These are phyloP conservation scores for Acromyrmex heyeri DNA, from an alignment of 1,140 invertebrate genomes.

Conservation along the genomic window DNA sequence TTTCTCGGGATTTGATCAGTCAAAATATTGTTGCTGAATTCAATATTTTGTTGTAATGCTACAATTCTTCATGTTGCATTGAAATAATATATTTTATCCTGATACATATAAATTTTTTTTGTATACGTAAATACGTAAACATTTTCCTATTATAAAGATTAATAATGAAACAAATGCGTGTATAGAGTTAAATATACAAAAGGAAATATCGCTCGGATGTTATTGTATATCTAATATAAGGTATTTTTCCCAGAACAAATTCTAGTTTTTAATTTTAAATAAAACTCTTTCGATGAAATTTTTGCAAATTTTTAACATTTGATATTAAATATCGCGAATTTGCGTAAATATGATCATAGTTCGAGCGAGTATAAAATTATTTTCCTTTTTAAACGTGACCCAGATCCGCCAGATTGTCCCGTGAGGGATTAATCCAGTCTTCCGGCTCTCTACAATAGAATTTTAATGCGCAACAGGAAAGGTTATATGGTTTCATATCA, in stretches of 20 bases:
- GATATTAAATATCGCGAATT: slow-evolving; percentile 23
- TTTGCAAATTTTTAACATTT: slow-evolving; percentile 5
- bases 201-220: neutral
- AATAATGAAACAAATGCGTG: neutral
- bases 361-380: neutral
- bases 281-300: neutral
- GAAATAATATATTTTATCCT: neutral
- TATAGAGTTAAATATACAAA: neutral
- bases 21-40: neutral
- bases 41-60: neutral
- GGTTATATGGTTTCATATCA: slow-evolving; percentile 34
- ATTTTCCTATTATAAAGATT: neutral
- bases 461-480: slow-evolving; percentile 33
- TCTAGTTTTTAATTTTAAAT: neutral
- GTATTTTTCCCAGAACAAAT: neutral
- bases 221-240: no score
- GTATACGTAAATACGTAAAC: neutral
- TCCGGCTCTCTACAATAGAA: slow-evolving; percentile 13
- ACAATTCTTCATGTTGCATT: neutral
- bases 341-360: neutral
- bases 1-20: neutral
- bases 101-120: neutral
- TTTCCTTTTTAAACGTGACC: slow-evolving; percentile 26
- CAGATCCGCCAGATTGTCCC: slow-evolving; percentile 28
- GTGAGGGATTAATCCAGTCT: slow-evolving; percentile 6